Percentiles rank a stretch among this genome's conserved stretches.
Evolutionary conservation across 2,797 vertebrate species (phyloP).

Genomic region (Threskiornis aethiopicus): DNA sequence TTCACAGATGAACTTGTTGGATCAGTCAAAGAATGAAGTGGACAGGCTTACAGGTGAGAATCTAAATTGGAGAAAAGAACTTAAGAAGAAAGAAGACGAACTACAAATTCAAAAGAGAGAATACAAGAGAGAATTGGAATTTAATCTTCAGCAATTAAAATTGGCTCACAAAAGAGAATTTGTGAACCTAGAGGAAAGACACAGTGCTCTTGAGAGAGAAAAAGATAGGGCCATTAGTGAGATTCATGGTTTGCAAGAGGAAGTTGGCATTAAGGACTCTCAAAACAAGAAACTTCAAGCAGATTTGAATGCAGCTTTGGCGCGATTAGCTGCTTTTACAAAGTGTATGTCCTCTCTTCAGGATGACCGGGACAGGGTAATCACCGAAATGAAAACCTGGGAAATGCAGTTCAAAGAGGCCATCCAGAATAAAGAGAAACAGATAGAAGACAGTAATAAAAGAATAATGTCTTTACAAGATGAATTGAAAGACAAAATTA

Average conservation of each 20-base stretch:
- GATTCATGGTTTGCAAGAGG: conserved; percentile 64
- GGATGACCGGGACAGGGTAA: conserved; percentile 62
- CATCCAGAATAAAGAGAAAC: conserved; percentile 82
- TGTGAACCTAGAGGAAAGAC: conserved; percentile 70
- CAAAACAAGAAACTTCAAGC: conserved; percentile 77
- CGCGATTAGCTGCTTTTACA: conserved; percentile 76
- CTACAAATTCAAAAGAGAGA: conserved; percentile 55
- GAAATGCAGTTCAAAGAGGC: conserved; percentile 77
- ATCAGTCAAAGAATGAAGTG: conserved; percentile 70
- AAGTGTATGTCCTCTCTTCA: conserved; percentile 73
- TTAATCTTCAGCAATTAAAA: conserved; percentile 64
- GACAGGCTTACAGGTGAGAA: conserved; percentile 69
- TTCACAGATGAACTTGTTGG: conserved; percentile 61
- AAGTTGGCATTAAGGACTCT: conserved; percentile 69
- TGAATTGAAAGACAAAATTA: conserved; percentile 75
- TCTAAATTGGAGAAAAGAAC: conserved; percentile 68
- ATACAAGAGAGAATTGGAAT: conserved; percentile 42
- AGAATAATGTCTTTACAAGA: conserved; percentile 78
- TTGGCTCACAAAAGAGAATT: conserved; percentile 69
- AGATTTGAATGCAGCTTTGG: conserved; percentile 73
- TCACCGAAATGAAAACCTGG: conserved; percentile 77
- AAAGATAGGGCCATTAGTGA: conserved; percentile 65
- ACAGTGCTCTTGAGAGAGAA: conserved; percentile 63
- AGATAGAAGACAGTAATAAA: conserved; percentile 79
- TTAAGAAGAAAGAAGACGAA: conserved; percentile 61